These are phyloP conservation scores for Bombyx mori DNA, from an alignment of 1,140 invertebrate genomes.

Conservation along the genomic window DNA sequence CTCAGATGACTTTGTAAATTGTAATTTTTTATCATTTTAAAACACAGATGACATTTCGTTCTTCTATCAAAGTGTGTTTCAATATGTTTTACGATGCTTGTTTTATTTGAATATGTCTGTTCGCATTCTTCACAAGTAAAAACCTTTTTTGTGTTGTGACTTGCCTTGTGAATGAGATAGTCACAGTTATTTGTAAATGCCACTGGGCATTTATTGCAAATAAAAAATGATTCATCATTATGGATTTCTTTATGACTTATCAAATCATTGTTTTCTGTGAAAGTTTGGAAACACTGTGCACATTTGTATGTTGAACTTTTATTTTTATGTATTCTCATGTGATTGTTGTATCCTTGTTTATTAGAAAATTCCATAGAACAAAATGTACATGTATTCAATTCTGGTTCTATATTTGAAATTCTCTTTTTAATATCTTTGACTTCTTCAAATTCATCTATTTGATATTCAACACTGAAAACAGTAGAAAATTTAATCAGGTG, in stretches of 20 bases:
- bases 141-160: conserved; percentile 1
- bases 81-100: neutral
- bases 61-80: conserved; percentile 1
- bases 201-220: neutral
- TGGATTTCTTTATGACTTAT: conserved; percentile 3
- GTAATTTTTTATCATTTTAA: neutral
- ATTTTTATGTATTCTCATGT: conserved; percentile 1
- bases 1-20: neutral
- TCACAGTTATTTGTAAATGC: conserved; percentile 4
- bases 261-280: conserved; percentile 1
- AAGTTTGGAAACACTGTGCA: neutral
- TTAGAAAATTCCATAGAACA: neutral
- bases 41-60: conserved; percentile 3
- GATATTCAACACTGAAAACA: no score
- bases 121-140: conserved; percentile 3
- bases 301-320: neutral
- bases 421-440: no score
- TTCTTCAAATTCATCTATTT: no score
- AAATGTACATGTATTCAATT: neutral
- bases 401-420: no score
- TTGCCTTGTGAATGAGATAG: conserved; percentile 1
- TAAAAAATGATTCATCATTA: neutral
- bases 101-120: neutral
- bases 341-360: neutral
- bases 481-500: no score